A percentile compares a stretch with the other conserved stretches of the same genome.
Evolutionary conservation across 2,113 vertebrate genomes (phyloP).

Genomic region (Austrofundulus limnaeus): DNA sequence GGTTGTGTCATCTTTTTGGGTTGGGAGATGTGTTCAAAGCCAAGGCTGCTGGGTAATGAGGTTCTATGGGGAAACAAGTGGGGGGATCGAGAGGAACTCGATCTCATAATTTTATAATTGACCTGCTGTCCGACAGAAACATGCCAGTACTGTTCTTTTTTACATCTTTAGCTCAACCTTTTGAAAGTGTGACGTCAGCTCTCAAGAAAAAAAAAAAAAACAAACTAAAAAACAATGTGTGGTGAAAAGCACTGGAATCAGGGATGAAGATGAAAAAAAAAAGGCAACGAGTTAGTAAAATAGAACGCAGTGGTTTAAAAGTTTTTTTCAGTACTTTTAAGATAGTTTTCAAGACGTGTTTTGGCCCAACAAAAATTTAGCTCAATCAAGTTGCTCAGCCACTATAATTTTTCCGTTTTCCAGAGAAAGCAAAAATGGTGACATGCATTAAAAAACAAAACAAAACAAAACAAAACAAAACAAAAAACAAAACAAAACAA

Average conservation of each 20-base stretch:
- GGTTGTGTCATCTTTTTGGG: conserved; percentile 71
- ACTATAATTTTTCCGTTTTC: no score
- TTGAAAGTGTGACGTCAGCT: conserved; percentile 50
- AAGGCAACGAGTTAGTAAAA: background rate
- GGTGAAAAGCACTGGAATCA: conserved; percentile 10
- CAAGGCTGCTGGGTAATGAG: conserved; percentile 70
- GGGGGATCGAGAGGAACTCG: conserved; percentile 58
- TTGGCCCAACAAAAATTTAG: background rate
- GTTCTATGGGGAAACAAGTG: conserved; percentile 54
- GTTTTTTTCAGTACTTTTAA: background rate
- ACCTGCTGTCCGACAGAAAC: conserved; percentile 59
- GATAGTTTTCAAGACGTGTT: background rate
- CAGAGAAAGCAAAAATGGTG: no score
- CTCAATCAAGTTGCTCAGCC: background rate
- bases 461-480: no score
- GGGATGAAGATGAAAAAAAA: conserved; percentile 13
- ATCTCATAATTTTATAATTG: conserved; percentile 80
- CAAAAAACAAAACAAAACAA: no score
- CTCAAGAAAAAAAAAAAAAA: conserved; percentile 30
- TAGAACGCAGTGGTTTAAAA: background rate
- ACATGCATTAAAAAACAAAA: no score
- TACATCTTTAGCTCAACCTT: conserved; percentile 67
- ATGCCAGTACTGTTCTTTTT: conserved; percentile 46
- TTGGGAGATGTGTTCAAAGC: conserved; percentile 76
- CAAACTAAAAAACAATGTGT: no score